Conservation (phyloP, 2,797 vertebrate species). For the Linurgus olivaceus region DNA sequence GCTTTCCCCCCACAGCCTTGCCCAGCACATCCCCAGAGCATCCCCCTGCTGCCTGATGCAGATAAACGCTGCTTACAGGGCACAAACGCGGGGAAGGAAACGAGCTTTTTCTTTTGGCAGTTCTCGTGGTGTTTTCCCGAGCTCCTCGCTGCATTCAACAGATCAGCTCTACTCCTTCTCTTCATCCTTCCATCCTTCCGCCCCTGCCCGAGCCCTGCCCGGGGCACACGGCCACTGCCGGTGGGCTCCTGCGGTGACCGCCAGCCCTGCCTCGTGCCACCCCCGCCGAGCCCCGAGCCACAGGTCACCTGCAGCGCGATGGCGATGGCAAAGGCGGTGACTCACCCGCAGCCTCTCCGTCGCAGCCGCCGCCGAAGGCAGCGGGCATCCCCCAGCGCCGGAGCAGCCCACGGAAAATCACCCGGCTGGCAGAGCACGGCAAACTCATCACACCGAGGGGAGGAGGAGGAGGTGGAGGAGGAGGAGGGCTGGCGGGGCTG, state of each 20-base stretch:
- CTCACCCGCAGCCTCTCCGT: slow-evolving; percentile 24
- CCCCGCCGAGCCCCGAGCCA: not conserved
- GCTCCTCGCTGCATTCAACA: slow-evolving; percentile 22
- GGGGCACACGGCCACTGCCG: not conserved
- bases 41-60: not conserved
- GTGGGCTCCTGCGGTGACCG: not conserved
- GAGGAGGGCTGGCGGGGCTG: not conserved
- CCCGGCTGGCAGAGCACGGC: slow-evolving; percentile 13
- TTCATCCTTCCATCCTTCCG: not conserved
- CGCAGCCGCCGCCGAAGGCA: slow-evolving; percentile 1
- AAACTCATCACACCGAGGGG: slow-evolving; percentile 17
- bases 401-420: not conserved
- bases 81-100: not conserved
- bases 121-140: not conserved
- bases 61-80: not conserved
- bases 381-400: not conserved
- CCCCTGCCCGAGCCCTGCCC: not conserved
- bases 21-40: not conserved
- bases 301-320: slow-evolving; percentile 10
- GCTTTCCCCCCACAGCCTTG: not conserved
- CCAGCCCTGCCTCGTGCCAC: not conserved
- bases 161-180: not conserved
- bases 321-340: slow-evolving; percentile 9
- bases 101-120: not conserved
- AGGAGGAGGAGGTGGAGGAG: not conserved